These are phyloP conservation scores for Orchesella cincta DNA, from an alignment of 1,140 invertebrate genomes.

Conservation along the genomic window DNA sequence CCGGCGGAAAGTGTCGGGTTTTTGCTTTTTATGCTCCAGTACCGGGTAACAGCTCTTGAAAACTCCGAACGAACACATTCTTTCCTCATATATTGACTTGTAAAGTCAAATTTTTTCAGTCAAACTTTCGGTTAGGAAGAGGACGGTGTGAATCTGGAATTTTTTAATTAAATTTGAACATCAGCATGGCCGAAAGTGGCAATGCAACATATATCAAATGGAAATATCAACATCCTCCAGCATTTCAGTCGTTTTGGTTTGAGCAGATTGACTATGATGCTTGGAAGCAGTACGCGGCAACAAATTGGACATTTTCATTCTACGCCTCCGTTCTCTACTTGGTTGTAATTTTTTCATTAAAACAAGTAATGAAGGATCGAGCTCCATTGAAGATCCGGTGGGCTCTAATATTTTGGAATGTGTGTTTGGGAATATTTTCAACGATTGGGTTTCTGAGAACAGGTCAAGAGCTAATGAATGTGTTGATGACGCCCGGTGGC, in stretches of 20 bases:
- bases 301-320: slow-evolving; percentile 30
- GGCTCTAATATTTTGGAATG: slow-evolving; percentile 32
- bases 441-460: slow-evolving; percentile 26
- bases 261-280: slow-evolving; percentile 26
- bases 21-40: no score
- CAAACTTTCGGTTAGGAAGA: no score
- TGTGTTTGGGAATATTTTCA: slow-evolving; percentile 19
- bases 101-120: no score
- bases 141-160: no score
- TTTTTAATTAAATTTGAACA: no score
- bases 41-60: no score
- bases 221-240: slow-evolving; percentile 19
- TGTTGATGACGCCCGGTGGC: slow-evolving; percentile 23
- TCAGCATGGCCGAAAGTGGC: no score
- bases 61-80: no score
- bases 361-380: slow-evolving; percentile 30
- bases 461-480: not conserved
- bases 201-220: slow-evolving; percentile 16
- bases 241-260: slow-evolving; percentile 33
- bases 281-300: slow-evolving; percentile 23
- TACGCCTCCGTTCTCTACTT: slow-evolving; percentile 25
- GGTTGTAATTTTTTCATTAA: slow-evolving; percentile 16
- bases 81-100: no score
- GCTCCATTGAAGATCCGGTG: slow-evolving; percentile 12
- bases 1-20: slow-evolving; percentile 3